phyloP scores from a whole-genome alignment of 2,113 vertebrate genomes.

The Murina feae region DNA sequence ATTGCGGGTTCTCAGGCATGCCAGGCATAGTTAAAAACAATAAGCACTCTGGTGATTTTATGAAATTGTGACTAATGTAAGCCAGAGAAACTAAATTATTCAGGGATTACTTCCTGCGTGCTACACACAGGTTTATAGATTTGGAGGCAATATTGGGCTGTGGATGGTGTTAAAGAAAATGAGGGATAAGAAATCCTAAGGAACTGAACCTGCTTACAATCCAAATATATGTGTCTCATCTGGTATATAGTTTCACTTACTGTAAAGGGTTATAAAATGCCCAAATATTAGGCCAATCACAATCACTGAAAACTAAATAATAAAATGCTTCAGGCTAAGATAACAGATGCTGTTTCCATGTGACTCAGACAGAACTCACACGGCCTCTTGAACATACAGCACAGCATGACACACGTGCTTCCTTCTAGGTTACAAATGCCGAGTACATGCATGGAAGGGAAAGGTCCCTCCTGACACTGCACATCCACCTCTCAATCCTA shows the following conservation, averaged over 20 bases:
- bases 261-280: background rate
- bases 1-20: background rate
- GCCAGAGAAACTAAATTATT: background rate
- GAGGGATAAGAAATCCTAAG: background rate
- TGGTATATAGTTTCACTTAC: background rate
- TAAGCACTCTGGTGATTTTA: conserved; percentile 15
- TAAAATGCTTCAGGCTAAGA: background rate
- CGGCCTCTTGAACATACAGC: background rate
- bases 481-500: background rate
- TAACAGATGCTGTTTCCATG: background rate
- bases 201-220: background rate
- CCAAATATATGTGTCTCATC: background rate
- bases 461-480: background rate
- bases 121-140: background rate
- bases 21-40: background rate
- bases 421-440: background rate
- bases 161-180: background rate
- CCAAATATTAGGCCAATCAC: background rate
- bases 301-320: background rate
- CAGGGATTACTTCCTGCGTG: background rate
- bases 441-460: background rate
- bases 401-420: background rate
- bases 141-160: background rate
- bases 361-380: background rate
- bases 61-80: background rate